phyloP scores from a whole-genome alignment of 2,797 vertebrate genomes.

The Liasis olivaceus region DNA sequence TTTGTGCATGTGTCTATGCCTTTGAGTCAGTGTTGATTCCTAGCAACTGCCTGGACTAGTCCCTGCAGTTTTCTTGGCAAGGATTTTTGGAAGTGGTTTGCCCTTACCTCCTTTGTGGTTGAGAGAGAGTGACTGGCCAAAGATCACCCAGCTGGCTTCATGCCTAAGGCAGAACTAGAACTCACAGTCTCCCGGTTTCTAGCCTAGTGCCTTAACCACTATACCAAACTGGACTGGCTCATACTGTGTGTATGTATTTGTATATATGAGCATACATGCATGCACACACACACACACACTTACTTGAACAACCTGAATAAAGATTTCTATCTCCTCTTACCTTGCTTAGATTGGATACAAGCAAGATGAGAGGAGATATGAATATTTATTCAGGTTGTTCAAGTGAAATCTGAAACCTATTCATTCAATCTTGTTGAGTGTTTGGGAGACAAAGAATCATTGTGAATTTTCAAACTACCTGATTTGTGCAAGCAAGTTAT shows the following conservation, averaged over 20 bases:
- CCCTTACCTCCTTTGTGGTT: background rate
- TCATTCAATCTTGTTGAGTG: slow-evolving; percentile 41
- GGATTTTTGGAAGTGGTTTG: background rate
- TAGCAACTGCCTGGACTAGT: background rate
- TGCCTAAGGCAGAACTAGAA: background rate
- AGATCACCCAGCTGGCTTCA: background rate
- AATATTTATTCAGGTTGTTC: slow-evolving; percentile 52
- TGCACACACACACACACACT: too few relatives aligned
- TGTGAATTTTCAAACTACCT: slow-evolving; percentile 36
- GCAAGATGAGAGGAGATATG: slow-evolving; percentile 30
- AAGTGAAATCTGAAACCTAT: slow-evolving; percentile 48
- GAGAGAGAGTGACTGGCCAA: background rate
- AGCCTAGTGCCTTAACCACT: background rate
- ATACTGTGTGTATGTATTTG: background rate
- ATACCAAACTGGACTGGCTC: background rate
- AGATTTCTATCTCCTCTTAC: background rate
- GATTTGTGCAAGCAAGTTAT: slow-evolving; percentile 36
- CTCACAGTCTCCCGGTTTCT: background rate
- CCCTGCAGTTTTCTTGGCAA: background rate
- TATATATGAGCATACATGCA: background rate
- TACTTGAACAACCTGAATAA: background rate
- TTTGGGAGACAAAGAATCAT: slow-evolving; percentile 21
- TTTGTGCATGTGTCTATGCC: background rate
- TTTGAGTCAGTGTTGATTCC: background rate
- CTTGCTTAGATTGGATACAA: background rate